Conservation (phyloP, 2,888 invertebrate species). For the Bibio marci region DNA sequence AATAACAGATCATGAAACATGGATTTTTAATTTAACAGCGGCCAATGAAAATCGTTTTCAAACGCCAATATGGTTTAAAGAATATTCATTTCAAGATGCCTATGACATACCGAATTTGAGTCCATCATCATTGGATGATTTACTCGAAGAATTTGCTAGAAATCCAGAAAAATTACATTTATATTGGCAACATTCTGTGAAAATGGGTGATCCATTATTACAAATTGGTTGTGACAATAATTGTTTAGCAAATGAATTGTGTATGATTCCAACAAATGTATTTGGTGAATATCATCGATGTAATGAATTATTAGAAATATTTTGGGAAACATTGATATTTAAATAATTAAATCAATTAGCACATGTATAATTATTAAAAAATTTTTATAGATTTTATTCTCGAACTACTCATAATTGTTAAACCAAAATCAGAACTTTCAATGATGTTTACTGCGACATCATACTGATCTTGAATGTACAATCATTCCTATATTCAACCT, state of each 20-base stretch:
- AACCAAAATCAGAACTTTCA: no score
- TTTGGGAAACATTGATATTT: no score
- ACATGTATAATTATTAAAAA: no score
- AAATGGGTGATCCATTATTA: constrained; percentile 18
- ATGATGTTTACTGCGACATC: no score
- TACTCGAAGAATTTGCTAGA: constrained; percentile 39
- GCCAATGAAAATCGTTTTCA: constrained; percentile 42
- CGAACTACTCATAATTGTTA: no score
- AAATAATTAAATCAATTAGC: no score
- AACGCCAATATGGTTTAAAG: constrained; percentile 51
- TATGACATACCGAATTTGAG: constrained; percentile 43
- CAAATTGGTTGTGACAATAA: constrained; percentile 16
- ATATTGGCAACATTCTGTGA: constrained; percentile 18
- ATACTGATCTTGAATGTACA: no score
- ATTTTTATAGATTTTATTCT: no score
- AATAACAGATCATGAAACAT: constrained; percentile 49
- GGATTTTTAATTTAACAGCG: constrained; percentile 55
- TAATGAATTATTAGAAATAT: constrained; percentile 13
- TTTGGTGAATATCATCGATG: constrained; percentile 16
- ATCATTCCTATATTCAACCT: no score
- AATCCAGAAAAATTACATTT: constrained; percentile 16
- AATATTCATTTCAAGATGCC: constrained; percentile 50
- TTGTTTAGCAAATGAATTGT: constrained; percentile 18
- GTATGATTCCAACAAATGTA: constrained; percentile 18
- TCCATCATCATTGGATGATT: constrained; percentile 39